phyloP scores from a whole-genome alignment of 2,113 vertebrate genomes.

The Pelusios castaneus region DNA sequence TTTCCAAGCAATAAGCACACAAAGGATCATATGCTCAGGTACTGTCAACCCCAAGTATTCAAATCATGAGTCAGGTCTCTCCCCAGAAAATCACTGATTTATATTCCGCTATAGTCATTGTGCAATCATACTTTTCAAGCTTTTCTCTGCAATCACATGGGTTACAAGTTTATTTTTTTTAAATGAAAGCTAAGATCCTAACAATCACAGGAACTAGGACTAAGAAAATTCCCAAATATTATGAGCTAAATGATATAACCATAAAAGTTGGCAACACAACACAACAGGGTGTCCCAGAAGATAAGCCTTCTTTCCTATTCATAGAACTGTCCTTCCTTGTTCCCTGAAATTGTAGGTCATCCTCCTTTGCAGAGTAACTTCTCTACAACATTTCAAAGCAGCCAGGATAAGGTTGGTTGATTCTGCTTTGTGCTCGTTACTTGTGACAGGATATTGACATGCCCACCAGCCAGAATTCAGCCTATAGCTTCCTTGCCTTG shows the following conservation, averaged over 20 bases:
- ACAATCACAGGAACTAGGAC: neutral
- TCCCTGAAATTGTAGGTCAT: neutral
- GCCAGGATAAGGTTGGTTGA: neutral
- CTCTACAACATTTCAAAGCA: neutral
- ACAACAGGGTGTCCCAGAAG: neutral
- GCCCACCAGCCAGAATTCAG: neutral
- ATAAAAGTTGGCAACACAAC: neutral
- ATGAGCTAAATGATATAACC: neutral
- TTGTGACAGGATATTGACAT: neutral
- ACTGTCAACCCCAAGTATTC: neutral
- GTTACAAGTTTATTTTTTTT: neutral
- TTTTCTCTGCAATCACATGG: neutral
- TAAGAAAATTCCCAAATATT: neutral
- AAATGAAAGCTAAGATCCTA: neutral
- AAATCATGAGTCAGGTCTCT: neutral
- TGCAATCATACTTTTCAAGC: neutral
- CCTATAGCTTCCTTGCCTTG: neutral
- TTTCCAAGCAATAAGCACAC: neutral
- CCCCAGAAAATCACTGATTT: neutral
- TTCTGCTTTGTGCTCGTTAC: too few relatives aligned
- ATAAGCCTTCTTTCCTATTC: neutral
- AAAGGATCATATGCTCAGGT: neutral
- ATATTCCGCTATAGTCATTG: neutral
- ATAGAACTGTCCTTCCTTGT: neutral
- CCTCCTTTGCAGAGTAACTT: neutral